These are phyloP conservation scores for Podarcis muralis DNA, from an alignment of 2,113 vertebrate species.

Conservation along the genomic window DNA sequence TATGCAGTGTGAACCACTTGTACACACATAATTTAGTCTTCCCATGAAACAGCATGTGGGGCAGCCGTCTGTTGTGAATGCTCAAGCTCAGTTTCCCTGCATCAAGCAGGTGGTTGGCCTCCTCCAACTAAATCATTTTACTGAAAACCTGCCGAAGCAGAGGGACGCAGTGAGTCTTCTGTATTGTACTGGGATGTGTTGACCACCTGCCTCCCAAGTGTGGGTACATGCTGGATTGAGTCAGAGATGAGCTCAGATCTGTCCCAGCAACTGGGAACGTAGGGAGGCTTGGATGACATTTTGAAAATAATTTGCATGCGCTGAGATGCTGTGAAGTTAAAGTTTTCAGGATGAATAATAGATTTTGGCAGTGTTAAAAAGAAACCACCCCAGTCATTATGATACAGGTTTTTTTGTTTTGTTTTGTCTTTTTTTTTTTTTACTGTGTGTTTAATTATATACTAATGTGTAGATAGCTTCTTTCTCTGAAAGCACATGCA, in stretches of 20 bases:
- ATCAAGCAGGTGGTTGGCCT: neutral
- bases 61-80: neutral
- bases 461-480: neutral
- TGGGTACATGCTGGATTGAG: neutral
- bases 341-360: slow-evolving; percentile 8
- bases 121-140: neutral
- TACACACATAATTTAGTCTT: neutral
- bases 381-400: neutral
- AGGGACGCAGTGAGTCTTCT: neutral
- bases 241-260: neutral
- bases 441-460: neutral
- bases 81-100: neutral
- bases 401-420: neutral
- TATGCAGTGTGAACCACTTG: neutral
- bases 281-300: neutral
- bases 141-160: neutral
- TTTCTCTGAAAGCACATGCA: neutral
- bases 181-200: neutral
- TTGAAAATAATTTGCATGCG: neutral
- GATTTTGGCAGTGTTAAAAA: slow-evolving; percentile 13
- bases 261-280: neutral
- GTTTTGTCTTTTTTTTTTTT: neutral
- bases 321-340: neutral
- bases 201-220: neutral
- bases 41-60: neutral